Percentiles rank a stretch among this genome's conserved stretches.
phyloP scores from a whole-genome alignment of 1,140 invertebrate genomes.

The Bicyclus anynana region DNA sequence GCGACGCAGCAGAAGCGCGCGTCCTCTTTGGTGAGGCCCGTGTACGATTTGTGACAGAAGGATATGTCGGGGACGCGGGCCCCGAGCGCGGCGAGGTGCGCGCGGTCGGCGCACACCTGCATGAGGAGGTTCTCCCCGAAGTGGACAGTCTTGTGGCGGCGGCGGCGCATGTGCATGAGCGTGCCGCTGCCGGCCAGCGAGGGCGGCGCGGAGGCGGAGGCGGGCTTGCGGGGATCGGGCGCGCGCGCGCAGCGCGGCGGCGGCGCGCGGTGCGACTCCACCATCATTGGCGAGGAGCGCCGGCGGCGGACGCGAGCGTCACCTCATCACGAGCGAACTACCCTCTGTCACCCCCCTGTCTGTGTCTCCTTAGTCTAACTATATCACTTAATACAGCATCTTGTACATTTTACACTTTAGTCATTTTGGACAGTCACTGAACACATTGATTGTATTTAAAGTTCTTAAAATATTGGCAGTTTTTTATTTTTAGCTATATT shows the following conservation, averaged over 20 bases:
- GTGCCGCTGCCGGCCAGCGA: conserved; percentile 72
- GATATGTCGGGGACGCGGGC: conserved; percentile 70
- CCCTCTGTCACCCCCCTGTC: conserved; percentile 25
- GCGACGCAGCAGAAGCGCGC: conserved; percentile 71
- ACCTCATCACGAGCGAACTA: conserved; percentile 54
- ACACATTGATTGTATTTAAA: not conserved
- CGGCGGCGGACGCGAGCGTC: conserved; percentile 71
- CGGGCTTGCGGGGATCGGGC: conserved; percentile 64
- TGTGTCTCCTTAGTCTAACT: conserved; percentile 13
- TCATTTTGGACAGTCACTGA: conserved; percentile 22
- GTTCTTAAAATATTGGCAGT: not conserved
- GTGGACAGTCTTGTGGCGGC: conserved; percentile 85
- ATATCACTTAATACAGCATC: conserved; percentile 30
- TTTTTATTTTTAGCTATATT: not conserved
- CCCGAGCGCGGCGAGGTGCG: conserved; percentile 68
- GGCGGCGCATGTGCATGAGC: conserved; percentile 78
- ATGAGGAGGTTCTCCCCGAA: conserved; percentile 84
- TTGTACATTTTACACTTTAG: conserved; percentile 12
- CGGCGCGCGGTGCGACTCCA: conserved; percentile 74
- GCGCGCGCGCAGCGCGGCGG: conserved; percentile 69
- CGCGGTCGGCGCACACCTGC: conserved; percentile 82
- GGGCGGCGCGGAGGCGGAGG: conserved; percentile 59
- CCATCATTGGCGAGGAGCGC: conserved; percentile 74
- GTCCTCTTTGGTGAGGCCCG: conserved; percentile 60
- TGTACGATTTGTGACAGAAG: conserved; percentile 72